Evolutionary conservation across 1,140 invertebrate genomes (phyloP), one percentile per base, ranked within the genome.

Genomic region (Andrena cerasifolii): DNA sequence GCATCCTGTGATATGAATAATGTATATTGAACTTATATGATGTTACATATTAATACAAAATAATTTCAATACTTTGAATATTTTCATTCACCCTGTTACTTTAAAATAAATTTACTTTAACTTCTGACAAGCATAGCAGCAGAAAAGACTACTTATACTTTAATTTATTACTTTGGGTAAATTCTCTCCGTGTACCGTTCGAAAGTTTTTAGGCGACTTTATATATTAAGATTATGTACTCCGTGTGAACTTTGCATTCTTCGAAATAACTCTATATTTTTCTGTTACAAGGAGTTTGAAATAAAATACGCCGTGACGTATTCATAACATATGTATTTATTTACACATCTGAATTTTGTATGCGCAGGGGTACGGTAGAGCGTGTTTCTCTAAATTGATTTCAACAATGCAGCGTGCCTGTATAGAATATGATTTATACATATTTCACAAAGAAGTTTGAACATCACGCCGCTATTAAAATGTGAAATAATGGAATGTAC

Each of bases 401-500:
- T 59, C 36, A 72, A 49, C 36, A 53, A 74, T 74, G 47, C 12
- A 33, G 63, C 24, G 12, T 63, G 16, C 28, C 16, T 80, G 28
- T 59, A 80, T 26, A 61, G 10, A 21, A 24, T 43, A 36, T 40
- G 1, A 66, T 45, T 54, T 31, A 74, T 54, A 54, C n/a, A 70
- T 6, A 70, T 61, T 61, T 53, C 12, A 65, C 36, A 53, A n/a
- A n/a, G 26, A 7, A 49, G 49, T 24, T 36, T 49, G 18, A 73
- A 33, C 24, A 26, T 33, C 28, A 33, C 7, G 2, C 33, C 31
- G 12, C 24, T 67, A 58, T 28, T 68, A 18, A 51, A 40, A 56
- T 59, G 18, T 58, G 62, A 40, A 54, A 65, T 75, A 59, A 72
- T 79, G 63, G 72, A 56, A 78, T 81, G 18, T 45, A 78, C 21